Evolutionary conservation across 2,888 invertebrate genomes (phyloP), one percentile per base, ranked within the genome.

Genomic region (Phyto melanocephala): DNA sequence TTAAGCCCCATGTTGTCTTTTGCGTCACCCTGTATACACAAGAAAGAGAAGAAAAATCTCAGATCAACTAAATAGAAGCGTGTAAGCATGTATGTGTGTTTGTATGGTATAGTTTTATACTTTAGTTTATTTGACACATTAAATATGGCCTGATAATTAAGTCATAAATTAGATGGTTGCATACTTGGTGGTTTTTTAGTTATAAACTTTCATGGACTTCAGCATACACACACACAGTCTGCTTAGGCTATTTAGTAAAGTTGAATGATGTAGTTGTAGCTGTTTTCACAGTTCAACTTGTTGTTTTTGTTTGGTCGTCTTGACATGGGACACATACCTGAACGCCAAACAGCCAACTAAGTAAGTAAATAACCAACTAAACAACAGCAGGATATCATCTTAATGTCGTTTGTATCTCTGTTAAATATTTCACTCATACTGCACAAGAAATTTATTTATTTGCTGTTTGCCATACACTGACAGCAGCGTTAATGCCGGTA

Each of bases 71-170:
- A 58, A 24, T 35, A 33, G 54, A 24, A 47, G 52, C 40, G 2
- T 86, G 86, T 58, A 15, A 47, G 33, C 54, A 11, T 42, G 58
- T 67, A 24, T 54, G 24, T 47, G 22, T 68, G 24, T 63, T 22
- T 60, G n/a, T 54, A 28, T 85, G 86, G 87, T 88, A 87, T 88
- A 88, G 87, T 88, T 88, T 90, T 88, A 88, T 88, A 87, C 93
- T 93, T 93, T 93, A 93, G 92, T 93, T 93, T 92, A 90, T 90
- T 89, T 90, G 88, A 89, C 89, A 88, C 90, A 90, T 90, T 90
- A 90, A 89, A 89, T 90, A 89, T 89, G 89, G 89, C 88, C 88
- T 87, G 90, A 90, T 90, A 90, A 90, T 90, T 90, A 90, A 90
- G 90, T 90, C 90, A 90, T 90, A 90, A 90, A 90, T 90, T 90